Conservation (phyloP, 2,797 vertebrate genomes). For the Enteromius mattozi region DNA sequence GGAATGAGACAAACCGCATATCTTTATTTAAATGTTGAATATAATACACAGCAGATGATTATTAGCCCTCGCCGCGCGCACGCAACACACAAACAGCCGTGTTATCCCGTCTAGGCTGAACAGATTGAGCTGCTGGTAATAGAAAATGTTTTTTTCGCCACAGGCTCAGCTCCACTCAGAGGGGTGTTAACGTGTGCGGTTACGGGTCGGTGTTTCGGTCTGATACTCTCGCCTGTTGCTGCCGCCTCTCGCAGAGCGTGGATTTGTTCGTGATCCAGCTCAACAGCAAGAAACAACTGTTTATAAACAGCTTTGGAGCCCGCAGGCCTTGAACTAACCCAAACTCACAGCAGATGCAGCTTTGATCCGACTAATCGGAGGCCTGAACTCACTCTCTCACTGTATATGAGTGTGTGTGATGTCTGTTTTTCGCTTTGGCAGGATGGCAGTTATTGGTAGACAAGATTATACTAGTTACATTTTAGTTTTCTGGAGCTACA, state of each 20-base stretch:
- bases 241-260: conserved; percentile 69
- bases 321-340: conserved; percentile 69
- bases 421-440: not conserved
- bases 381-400: conserved; percentile 39
- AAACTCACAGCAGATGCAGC: conserved; percentile 66
- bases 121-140: conserved; percentile 36
- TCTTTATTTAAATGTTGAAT: conserved; percentile 51
- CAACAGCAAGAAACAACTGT: conserved; percentile 74
- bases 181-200: conserved; percentile 67
- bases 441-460: not conserved
- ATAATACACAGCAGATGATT: conserved; percentile 35
- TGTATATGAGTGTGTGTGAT: not conserved
- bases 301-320: conserved; percentile 72
- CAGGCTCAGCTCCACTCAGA: conserved; percentile 66
- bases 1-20: conserved; percentile 44
- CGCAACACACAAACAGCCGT: conserved; percentile 14
- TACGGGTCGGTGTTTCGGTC: conserved; percentile 72
- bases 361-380: conserved; percentile 69
- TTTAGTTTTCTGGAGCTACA: not conserved
- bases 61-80: not conserved
- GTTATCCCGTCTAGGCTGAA: conserved; percentile 24
- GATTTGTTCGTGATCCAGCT: conserved; percentile 67
- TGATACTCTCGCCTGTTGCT: conserved; percentile 68
- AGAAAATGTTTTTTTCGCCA: conserved; percentile 57
- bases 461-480: not conserved